Evolutionary conservation across 2,113 vertebrate species (phyloP), one percentile per base, ranked within the genome.

Genomic region (Rhabdomys dilectus): DNA sequence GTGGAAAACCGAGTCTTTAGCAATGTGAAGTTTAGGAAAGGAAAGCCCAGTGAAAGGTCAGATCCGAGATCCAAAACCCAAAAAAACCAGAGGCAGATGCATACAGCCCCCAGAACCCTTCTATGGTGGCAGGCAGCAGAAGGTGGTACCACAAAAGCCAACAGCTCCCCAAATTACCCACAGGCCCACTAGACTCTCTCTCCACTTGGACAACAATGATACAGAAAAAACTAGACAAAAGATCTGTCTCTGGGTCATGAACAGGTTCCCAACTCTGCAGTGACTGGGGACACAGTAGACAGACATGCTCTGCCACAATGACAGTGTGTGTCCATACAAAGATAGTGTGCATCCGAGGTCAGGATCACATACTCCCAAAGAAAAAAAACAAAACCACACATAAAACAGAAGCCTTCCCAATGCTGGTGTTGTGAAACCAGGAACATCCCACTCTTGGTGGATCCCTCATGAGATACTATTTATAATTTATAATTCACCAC

Each of bases 261-360:
- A 56, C 24, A 39, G 1, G 31, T 31, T 56, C 34, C 16, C 19
- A 19, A 34, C 53, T 1, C 21, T 58, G 10, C 82, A 48, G 48
- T 17, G 7, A 84, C 66, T 81, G 36, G 11, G 26, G 36, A 58
- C 78, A 58, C 10, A 1, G 78, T n/a, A n/a, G 51, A 24, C 51
- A 36, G 51, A 56, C 34, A 13, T 36, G n/a, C 78, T 36, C 53
- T 24, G 51, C 34, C 11, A 66, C 17, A 8, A 66, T 3, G 7
- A 53, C 15, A 4, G 45, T 21, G 77, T 12, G 19, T 19, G 19
- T 34, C 51, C 48, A 56, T 7, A 34, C 12, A 78, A 36, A 78
- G n/a, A 0, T 1, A 36, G 26, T 0, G 7, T 15, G 1, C 42
- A 3, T 24, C 76, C 1, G 39, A 39, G 68, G 48, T 64, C 26